Conservation (phyloP, 2,113 vertebrate genomes). For the Phaethon lepturus region DNA sequence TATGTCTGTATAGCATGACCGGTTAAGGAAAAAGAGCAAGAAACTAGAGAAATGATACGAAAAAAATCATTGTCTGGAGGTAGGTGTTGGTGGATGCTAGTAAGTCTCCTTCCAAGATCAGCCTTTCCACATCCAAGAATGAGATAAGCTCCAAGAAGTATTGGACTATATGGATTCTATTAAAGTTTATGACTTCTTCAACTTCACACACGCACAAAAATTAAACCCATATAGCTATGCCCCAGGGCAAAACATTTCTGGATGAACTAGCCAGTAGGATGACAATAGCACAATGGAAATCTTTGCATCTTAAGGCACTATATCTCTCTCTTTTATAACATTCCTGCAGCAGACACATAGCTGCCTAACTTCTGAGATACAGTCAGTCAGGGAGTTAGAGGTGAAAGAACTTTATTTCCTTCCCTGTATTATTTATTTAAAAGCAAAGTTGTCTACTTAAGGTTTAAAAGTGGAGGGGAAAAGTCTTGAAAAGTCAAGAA, state of each 20-base stretch:
- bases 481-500: neutral
- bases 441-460: neutral
- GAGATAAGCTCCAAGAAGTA: neutral
- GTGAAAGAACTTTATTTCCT: neutral
- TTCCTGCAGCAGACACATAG: neutral
- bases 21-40: neutral
- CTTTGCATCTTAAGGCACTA: neutral
- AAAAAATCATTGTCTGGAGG: neutral
- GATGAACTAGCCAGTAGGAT: neutral
- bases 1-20: neutral
- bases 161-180: neutral
- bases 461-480: neutral
- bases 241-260: neutral
- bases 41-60: neutral
- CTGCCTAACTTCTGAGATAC: neutral
- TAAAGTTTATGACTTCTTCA: neutral
- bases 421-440: neutral
- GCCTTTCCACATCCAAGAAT: neutral
- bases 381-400: fast-evolving
- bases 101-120: neutral
- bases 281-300: neutral
- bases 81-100: neutral
- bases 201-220: fast-evolving
- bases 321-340: neutral
- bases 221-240: neutral